Conservation (phyloP, 2,888 invertebrate species). For the Campaea margaritaria region DNA sequence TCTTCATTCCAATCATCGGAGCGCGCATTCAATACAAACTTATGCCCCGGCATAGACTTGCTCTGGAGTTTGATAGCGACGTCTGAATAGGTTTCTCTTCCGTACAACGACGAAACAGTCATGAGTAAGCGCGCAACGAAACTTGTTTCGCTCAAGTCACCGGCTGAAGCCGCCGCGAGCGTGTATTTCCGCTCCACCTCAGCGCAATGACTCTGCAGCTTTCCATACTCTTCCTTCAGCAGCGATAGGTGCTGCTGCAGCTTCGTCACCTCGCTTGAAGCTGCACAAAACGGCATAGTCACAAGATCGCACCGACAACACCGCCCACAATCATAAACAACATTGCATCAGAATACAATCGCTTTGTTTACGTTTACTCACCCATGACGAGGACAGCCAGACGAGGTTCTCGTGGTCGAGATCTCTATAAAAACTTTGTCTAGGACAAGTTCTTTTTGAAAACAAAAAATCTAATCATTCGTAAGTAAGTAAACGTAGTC, state of each 20-base stretch:
- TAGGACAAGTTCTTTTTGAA: conserved; percentile 47
- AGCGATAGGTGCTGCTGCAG: conserved; percentile 94
- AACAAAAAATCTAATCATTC: conserved; percentile 52
- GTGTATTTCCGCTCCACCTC: conserved; percentile 95
- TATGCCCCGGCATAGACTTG: conserved; percentile 92
- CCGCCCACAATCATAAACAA: conserved; percentile 73
- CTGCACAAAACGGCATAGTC: conserved; percentile 72
- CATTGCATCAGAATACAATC: conserved; percentile 44
- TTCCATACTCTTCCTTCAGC: conserved; percentile 95
- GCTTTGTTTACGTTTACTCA: conserved; percentile 61
- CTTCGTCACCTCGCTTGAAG: conserved; percentile 87
- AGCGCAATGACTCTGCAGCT: conserved; percentile 91
- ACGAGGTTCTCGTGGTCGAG: conserved; percentile 42
- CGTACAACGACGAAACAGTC: conserved; percentile 93
- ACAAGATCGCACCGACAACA: conserved; percentile 55
- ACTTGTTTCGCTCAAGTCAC: conserved; percentile 88
- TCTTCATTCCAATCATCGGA: conserved; percentile 94
- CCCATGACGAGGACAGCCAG: conserved; percentile 69
- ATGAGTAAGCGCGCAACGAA: conserved; percentile 94
- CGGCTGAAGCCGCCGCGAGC: conserved; percentile 89
- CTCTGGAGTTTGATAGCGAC: conserved; percentile 90
- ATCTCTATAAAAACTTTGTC: conserved; percentile 50
- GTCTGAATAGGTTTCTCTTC: conserved; percentile 93
- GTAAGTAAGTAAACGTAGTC: conserved; percentile 32
- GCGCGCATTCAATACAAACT: conserved; percentile 94